These are phyloP conservation scores for Cheilosia pagana DNA, from an alignment of 2,888 invertebrate genomes.

Conservation along the genomic window DNA sequence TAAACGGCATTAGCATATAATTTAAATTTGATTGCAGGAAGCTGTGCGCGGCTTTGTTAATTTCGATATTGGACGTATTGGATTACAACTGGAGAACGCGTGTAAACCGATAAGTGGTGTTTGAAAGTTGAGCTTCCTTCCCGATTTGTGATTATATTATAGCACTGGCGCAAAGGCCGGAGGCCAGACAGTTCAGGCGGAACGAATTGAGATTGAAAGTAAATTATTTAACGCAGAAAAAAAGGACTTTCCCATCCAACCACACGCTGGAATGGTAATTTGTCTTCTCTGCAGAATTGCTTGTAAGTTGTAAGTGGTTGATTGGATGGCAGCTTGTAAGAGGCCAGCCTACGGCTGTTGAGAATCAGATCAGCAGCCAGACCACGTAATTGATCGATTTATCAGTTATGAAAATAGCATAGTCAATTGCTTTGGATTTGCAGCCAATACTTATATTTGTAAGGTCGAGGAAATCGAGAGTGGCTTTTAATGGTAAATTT, in stretches of 20 bases:
- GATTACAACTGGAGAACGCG: not conserved
- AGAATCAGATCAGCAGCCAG: not conserved
- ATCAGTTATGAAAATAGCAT: conserved; percentile 15
- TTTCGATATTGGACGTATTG: conserved; percentile 1
- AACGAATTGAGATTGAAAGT: conserved; percentile 57
- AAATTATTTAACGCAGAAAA: conserved; percentile 4
- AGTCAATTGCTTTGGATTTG: conserved; percentile 23
- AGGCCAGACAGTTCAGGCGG: not conserved
- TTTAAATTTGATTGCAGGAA: conserved; percentile 13
- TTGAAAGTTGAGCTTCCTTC: not conserved
- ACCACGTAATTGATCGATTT: conserved; percentile 36
- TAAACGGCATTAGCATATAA: conserved; percentile 21
- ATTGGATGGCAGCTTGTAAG: conserved; percentile 25
- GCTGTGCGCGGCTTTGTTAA: conserved; percentile 18
- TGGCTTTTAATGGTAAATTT: not conserved
- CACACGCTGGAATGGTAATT: conserved; percentile 22
- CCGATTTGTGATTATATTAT: not conserved
- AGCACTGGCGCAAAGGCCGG: conserved; percentile 6
- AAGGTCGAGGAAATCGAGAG: conserved; percentile 42
- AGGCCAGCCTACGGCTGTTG: conserved; percentile 34
- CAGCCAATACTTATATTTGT: not conserved
- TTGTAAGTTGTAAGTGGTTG: not conserved
- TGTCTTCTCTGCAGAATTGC: conserved; percentile 12
- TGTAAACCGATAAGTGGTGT: not conserved
- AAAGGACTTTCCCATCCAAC: conserved; percentile 51